Percentiles rank a stretch among this genome's conserved stretches.
Evolutionary conservation across 1,140 invertebrate genomes (phyloP).

Genomic region (Paracyclopina nana): DNA sequence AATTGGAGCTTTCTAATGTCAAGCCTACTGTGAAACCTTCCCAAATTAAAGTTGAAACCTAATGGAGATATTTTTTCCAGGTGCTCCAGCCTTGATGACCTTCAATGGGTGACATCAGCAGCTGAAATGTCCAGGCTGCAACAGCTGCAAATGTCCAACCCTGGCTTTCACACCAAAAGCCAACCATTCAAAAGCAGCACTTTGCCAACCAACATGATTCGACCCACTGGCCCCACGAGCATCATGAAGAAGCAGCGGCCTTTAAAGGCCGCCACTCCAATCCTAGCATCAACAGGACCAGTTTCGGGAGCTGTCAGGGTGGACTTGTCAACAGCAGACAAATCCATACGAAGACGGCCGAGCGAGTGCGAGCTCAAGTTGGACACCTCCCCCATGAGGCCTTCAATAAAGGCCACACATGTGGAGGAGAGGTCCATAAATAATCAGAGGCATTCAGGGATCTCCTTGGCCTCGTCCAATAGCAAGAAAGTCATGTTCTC

Average conservation of each 20-base stretch:
- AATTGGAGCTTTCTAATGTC: too few species aligned
- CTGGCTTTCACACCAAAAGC: too few species aligned
- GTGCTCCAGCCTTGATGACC: slow-evolving; percentile 11
- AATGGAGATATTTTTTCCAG: too few species aligned
- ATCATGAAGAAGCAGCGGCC: neutral
- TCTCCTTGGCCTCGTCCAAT: too few species aligned
- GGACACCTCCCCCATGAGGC: too few species aligned
- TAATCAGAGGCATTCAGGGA: too few species aligned
- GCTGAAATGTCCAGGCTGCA: neutral
- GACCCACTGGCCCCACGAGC: neutral
- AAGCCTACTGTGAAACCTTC: too few species aligned
- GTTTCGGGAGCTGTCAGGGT: slow-evolving; percentile 1
- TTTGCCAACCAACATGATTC: neutral
- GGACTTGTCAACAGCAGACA: slow-evolving; percentile 9
- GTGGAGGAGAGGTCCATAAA: too few species aligned
- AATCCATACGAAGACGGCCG: slow-evolving; percentile 1
- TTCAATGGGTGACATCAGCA: slow-evolving; percentile 1
- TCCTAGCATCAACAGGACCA: neutral
- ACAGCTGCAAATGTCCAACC: too few species aligned
- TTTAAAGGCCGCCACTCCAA: neutral
- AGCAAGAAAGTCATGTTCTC: slow-evolving; percentile 12
- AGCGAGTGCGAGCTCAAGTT: too few species aligned
- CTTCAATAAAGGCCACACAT: too few species aligned
- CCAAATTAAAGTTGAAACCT: too few species aligned
- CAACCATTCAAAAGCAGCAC: neutral